Percentiles rank a stretch among this genome's conserved stretches.
Evolutionary conservation across 1,140 invertebrate genomes (phyloP).

Genomic region (Samia ricini): DNA sequence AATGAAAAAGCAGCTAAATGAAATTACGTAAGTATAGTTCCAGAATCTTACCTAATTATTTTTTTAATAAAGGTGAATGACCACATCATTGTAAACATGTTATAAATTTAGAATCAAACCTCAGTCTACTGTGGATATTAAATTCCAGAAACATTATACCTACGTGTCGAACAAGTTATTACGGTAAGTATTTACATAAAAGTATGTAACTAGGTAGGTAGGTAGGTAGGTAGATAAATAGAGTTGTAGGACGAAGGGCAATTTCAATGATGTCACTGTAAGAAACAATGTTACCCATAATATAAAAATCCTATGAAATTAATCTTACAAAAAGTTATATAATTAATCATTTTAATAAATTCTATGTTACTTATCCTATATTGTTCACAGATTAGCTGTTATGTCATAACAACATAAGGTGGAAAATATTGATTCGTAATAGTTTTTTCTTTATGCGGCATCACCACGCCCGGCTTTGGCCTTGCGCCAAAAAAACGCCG

Average conservation of each 20-base stretch:
- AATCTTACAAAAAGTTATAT: not conserved
- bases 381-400: not conserved
- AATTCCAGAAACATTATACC: not conserved
- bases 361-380: not conserved
- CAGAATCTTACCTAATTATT: no score
- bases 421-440: slow-evolving; percentile 38
- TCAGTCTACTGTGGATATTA: not conserved
- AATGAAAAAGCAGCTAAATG: no score
- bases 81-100: not conserved
- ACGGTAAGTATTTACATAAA: not conserved
- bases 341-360: not conserved
- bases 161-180: not conserved
- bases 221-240: slow-evolving; percentile 3
- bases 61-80: not conserved
- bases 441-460: slow-evolving; percentile 33
- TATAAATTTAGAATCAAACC: not conserved
- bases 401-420: not conserved
- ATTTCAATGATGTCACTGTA: slow-evolving; percentile 3
- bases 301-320: not conserved
- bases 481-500: slow-evolving; percentile 53
- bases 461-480: slow-evolving; percentile 46
- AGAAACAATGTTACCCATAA: not conserved
- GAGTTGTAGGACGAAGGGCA: slow-evolving; percentile 3
- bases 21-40: no score
- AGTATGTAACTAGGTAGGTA: not conserved